phyloP scores from a whole-genome alignment of 2,797 vertebrate genomes.

The Danio kyathit region DNA sequence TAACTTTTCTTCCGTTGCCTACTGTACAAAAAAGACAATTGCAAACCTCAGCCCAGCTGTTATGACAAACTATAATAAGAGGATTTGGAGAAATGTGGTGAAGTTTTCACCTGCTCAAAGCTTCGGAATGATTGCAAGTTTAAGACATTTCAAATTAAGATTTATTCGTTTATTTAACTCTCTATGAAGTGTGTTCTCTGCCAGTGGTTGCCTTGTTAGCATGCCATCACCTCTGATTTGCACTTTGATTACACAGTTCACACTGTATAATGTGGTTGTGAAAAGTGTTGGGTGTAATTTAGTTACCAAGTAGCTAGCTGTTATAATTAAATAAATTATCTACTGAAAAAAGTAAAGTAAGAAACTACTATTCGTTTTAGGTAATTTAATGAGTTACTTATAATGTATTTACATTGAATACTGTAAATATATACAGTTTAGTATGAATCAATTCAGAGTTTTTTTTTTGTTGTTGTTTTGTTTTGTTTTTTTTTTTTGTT shows the following conservation, averaged over 20 bases:
- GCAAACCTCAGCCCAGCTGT: conserved; percentile 43
- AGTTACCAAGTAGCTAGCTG: too few species aligned
- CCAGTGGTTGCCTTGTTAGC: neutral
- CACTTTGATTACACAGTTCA: neutral
- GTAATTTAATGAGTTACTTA: too few species aligned
- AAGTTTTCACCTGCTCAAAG: conserved; percentile 27
- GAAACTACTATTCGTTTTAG: too few species aligned
- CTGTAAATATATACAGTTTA: too few species aligned
- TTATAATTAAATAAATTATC: too few species aligned
- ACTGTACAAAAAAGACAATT: conserved; percentile 20
- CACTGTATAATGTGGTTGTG: neutral
- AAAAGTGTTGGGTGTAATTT: neutral
- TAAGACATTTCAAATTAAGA: conserved; percentile 3
- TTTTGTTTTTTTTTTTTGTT: too few species aligned
- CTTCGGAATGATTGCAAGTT: neutral
- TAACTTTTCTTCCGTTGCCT: conserved; percentile 42
- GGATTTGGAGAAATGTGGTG: conserved; percentile 33
- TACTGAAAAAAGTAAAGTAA: too few species aligned
- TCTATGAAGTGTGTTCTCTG: neutral
- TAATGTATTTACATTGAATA: too few species aligned
- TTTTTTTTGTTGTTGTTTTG: too few species aligned
- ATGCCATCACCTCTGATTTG: neutral
- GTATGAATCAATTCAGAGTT: too few species aligned
- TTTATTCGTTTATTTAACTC: neutral
- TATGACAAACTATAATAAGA: conserved; percentile 1